These are phyloP conservation scores for Hemichromis elongatus DNA, from an alignment of 2,113 vertebrate species.

Conservation along the genomic window DNA sequence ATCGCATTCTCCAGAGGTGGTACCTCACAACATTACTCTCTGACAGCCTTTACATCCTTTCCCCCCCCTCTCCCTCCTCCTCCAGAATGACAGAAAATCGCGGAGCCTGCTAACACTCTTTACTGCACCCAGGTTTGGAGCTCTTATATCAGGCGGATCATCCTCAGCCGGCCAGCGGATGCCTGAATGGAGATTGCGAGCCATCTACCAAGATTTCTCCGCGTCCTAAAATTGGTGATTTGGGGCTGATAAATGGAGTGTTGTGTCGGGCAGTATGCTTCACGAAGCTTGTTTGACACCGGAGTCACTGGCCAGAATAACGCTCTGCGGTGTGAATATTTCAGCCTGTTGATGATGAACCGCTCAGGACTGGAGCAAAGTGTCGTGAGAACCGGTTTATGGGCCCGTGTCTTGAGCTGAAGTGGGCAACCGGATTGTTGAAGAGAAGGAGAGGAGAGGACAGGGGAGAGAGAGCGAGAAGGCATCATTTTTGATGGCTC, in stretches of 20 bases:
- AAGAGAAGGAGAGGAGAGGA: not conserved
- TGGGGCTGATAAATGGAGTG: conserved; percentile 62
- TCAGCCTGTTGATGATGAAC: conserved; percentile 75
- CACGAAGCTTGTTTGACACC: conserved; percentile 48
- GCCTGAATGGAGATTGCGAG: conserved; percentile 62
- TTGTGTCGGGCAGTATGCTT: conserved; percentile 53
- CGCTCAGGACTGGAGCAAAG: conserved; percentile 64
- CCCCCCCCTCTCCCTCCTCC: not conserved
- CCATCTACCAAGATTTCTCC: conserved; percentile 30
- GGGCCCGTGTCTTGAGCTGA: conserved; percentile 66
- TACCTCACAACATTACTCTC: conserved; percentile 46
- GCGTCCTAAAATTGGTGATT: conserved; percentile 36
- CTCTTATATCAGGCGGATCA: conserved; percentile 52
- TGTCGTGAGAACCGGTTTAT: conserved; percentile 63
- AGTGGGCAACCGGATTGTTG: conserved; percentile 54
- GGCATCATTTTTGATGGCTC: conserved; percentile 47
- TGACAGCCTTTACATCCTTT: conserved; percentile 59
- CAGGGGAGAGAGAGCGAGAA: not conserved
- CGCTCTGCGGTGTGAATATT: conserved; percentile 62
- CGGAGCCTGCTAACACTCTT: conserved; percentile 47
- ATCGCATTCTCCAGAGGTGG: conserved; percentile 62
- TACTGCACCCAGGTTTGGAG: conserved; percentile 32
- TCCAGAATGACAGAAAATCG: conserved; percentile 46
- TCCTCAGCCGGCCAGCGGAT: conserved; percentile 57
- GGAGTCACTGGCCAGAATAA: conserved; percentile 52